Evolutionary conservation across 2,113 vertebrate species (phyloP), one percentile per base, ranked within the genome.

Genomic region (Brienomyrus brachyistius): DNA sequence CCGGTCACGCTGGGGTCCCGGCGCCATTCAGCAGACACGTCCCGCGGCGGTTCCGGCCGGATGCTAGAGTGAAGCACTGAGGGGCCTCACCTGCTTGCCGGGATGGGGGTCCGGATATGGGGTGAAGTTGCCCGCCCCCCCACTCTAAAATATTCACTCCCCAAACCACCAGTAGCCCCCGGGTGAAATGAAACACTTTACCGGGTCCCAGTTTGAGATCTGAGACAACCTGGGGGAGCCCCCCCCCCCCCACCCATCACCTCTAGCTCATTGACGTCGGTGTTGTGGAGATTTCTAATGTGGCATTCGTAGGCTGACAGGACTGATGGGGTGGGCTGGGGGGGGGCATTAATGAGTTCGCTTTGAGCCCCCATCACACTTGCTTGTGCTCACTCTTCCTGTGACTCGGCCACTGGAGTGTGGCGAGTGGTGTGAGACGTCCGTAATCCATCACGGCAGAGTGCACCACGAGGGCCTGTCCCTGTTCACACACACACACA

Each of bases 271-370:
- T 54, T 87, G 85, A 87, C 27, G 31, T 86, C 5, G 23, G 31
- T 31, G 56, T 87, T 87, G 51, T 56, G 51, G 50, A 54, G 85
- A 87, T 89, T 48, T 43, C 40, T 56, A 83, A 82, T 80, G 89
- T 48, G n/a, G 21, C 52, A 84, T 93, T 93, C 92, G 94, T 88
- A 93, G 92, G 93, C 94, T 95, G 95, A 95, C 95, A 95, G 91
- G 70, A 94, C 94, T 95, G 94, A 95, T 95, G 94, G 92, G 93
- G 93, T 94, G 94, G 92, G 88, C 31, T 92, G 93, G 94, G 94
- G 94, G n/a, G 31, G n/a, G 66, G 74, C 92, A 93, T 94, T 95
- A 95, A 95, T 95, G 95, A 95, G 95, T 95, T 94, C 94, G 94
- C 93, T 93, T 94, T 92, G 91, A 94, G 92, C 88, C 88, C 62